These are phyloP conservation scores for Microplitis demolitor DNA, from an alignment of 1,140 invertebrate genomes.

Conservation along the genomic window DNA sequence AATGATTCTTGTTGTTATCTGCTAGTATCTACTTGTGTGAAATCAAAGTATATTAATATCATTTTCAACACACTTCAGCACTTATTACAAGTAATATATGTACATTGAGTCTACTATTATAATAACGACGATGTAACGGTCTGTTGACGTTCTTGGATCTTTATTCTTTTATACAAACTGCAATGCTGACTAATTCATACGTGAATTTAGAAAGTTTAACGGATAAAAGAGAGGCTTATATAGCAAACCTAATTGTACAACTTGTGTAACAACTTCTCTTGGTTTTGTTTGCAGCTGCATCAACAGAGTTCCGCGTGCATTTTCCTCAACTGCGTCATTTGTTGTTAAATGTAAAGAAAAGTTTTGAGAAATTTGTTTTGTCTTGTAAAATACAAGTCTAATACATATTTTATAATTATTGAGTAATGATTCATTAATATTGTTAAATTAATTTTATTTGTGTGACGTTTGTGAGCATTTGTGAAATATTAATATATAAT, in stretches of 20 bases:
- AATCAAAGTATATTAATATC: not conserved
- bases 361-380: not conserved
- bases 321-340: slow-evolving; percentile 13
- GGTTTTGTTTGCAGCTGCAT: slow-evolving; percentile 8
- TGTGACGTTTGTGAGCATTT: too few relatives aligned
- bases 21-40: not conserved
- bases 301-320: slow-evolving; percentile 1
- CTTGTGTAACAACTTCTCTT: slow-evolving; percentile 14
- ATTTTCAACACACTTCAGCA: not conserved
- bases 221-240: slow-evolving; percentile 18
- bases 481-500: too few relatives aligned
- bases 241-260: slow-evolving; percentile 30
- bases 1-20: too few relatives aligned
- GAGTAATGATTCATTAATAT: too few relatives aligned
- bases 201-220: slow-evolving; percentile 44
- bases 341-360: not conserved
- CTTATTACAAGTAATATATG: not conserved
- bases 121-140: slow-evolving; percentile 17
- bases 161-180: not conserved
- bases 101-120: not conserved
- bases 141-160: slow-evolving; percentile 21
- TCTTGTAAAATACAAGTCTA: not conserved
- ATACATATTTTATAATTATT: too few relatives aligned
- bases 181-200: slow-evolving; percentile 36
- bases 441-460: too few relatives aligned